Evolutionary conservation across 1,140 invertebrate genomes (phyloP), one percentile per base, ranked within the genome.

Genomic region (Phenacoccus solenopsis): DNA sequence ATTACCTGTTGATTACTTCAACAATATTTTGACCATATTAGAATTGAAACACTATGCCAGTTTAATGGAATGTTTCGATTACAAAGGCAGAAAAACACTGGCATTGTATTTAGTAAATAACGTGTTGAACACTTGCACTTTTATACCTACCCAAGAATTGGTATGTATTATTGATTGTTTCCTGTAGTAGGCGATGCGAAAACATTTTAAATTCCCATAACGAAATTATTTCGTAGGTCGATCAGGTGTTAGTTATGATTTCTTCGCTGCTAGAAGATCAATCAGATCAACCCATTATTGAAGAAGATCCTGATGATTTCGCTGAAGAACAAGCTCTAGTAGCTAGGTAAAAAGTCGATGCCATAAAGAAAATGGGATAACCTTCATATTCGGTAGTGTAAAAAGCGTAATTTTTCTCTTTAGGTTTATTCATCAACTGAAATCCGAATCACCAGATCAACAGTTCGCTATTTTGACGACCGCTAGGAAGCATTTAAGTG

Each of bases 311-410:
- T 0, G 96, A 99, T 80, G 96, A 99, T 79, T 96, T 99, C 81
- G 89, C 90, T 28, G 97, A 99, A 78, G 96, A 99, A 76, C 97
- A 99, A 78, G 89, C 90, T 25, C 80, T 98, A 2, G 84, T 99
- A 70, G 95, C 89, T 72, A 84, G 88, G 84, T 85, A 72, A 30
- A 57, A 68, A n/a, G n/a, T n/a, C n/a, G n/a, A n/a, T n/a, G n/a
- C n/a, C n/a, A n/a, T n/a, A n/a, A n/a, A n/a, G n/a, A n/a, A n/a
- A n/a, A n/a, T n/a, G n/a, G 16, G 20, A 20, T 59, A 59, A 59
- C 5, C 20, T 59, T 10, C 7, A 70, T 0, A 67, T 30, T 70
- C 70, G 12, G 35, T 69, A 22, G 70, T 68, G 30, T 61, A 64
- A 20, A 12, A 49, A 49, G 30, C 9, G 4, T 64, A 32, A 38